Evolutionary conservation across 2,888 invertebrate genomes (phyloP).

Genomic region (Rhyacophila evoluta): DNA sequence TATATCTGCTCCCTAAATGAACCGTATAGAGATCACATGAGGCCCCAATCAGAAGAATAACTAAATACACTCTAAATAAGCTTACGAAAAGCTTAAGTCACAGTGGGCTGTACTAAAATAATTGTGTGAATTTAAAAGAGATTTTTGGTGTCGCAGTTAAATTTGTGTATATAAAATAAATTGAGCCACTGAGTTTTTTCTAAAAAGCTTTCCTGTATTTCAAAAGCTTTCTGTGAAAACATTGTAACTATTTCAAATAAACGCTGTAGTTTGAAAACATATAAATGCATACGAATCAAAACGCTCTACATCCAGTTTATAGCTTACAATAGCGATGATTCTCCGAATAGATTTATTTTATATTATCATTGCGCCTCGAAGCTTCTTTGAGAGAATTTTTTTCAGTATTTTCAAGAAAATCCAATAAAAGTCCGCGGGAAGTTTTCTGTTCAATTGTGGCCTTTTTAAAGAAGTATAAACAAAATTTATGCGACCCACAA

Average conservation of each 20-base stretch:
- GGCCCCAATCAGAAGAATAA: too few relatives aligned
- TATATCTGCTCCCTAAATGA: too few relatives aligned
- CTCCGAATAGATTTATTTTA: slow-evolving; percentile 25
- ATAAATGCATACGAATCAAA: slow-evolving; percentile 39
- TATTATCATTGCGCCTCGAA: slow-evolving; percentile 15
- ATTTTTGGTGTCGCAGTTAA: too few relatives aligned
- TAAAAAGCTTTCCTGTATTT: too few relatives aligned
- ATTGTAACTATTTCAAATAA: neutral
- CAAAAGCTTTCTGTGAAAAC: too few relatives aligned
- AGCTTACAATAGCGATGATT: slow-evolving; percentile 28
- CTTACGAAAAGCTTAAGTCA: too few relatives aligned
- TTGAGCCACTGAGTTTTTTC: too few relatives aligned
- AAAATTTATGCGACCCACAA: slow-evolving; percentile 17
- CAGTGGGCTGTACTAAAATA: too few relatives aligned
- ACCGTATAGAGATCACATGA: too few relatives aligned
- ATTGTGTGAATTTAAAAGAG: too few relatives aligned
- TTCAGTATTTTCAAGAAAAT: slow-evolving; percentile 16
- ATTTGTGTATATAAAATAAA: too few relatives aligned
- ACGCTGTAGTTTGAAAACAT: slow-evolving; percentile 34
- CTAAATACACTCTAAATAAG: too few relatives aligned
- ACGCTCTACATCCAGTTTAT: slow-evolving; percentile 26
- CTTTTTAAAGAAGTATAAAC: slow-evolving; percentile 10
- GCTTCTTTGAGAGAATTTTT: slow-evolving; percentile 24
- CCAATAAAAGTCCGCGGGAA: slow-evolving; percentile 28
- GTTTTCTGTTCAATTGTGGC: slow-evolving; percentile 31